Evolutionary conservation across 2,797 vertebrate species (phyloP).

Genomic region (Pyrocephalus nanus): DNA sequence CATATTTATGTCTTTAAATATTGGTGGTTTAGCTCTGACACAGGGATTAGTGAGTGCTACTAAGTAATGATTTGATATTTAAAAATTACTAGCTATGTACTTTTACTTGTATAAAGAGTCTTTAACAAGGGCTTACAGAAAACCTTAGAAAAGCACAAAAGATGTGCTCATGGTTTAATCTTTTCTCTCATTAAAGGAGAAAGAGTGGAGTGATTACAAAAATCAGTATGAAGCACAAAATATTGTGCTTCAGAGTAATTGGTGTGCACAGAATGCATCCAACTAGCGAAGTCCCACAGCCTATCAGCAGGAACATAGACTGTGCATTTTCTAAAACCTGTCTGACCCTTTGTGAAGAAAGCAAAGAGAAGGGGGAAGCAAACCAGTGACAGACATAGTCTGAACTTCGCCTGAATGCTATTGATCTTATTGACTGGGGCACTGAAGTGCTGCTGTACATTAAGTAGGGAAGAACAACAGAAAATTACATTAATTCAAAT

Average conservation of each 20-base stretch:
- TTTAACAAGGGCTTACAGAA: neutral
- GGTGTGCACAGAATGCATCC: neutral
- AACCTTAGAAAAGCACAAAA: neutral
- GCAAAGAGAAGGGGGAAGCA: neutral
- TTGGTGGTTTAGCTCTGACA: neutral
- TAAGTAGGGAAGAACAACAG: conserved; percentile 63
- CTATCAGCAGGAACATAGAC: neutral
- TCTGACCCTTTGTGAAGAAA: neutral
- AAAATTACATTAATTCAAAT: conserved; percentile 75
- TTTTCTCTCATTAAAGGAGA: neutral
- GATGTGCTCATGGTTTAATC: neutral
- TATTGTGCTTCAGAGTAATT: neutral
- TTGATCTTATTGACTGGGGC: conserved; percentile 71
- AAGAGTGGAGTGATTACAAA: fast-evolving
- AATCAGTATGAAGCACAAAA: neutral
- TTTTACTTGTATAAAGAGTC: neutral
- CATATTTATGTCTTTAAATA: neutral
- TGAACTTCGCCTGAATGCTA: conserved; percentile 27
- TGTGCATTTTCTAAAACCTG: neutral
- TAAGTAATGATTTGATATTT: neutral
- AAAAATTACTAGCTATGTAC: neutral
- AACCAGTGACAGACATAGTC: neutral
- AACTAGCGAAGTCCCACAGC: neutral
- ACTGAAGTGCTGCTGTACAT: conserved; percentile 60
- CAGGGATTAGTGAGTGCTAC: neutral